A percentile compares a stretch with the other conserved stretches of the same genome.
Conservation (phyloP, 1,140 invertebrate genomes). For the Cydia strobilella region DNA sequence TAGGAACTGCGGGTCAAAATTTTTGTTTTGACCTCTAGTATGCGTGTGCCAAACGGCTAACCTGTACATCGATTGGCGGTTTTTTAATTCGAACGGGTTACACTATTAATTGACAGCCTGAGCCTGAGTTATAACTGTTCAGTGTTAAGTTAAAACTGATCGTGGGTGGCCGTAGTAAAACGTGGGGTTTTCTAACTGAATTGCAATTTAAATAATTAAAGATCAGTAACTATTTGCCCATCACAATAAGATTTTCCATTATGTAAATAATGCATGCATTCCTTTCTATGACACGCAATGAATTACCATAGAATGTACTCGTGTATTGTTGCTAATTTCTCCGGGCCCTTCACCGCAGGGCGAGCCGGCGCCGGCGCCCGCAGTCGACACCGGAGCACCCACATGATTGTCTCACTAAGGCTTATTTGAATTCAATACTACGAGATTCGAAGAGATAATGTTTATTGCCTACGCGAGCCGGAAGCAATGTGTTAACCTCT, state of each 20-base stretch:
- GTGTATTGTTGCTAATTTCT: conserved; percentile 28
- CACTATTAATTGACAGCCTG: no score
- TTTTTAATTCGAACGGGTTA: no score
- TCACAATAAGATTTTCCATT: conserved; percentile 2
- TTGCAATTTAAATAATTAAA: background rate
- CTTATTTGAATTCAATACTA: conserved; percentile 52
- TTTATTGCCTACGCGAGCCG: conserved; percentile 9
- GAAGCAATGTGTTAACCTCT: conserved; percentile 25
- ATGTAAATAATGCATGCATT: conserved; percentile 17
- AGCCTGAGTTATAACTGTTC: no score
- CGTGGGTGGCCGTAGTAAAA: background rate
- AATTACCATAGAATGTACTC: conserved; percentile 31
- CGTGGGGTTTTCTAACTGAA: background rate
- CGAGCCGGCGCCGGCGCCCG: conserved; percentile 38
- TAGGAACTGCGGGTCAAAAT: no score
- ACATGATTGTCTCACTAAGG: conserved; percentile 39
- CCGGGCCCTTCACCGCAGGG: conserved; percentile 26
- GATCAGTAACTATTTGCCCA: background rate
- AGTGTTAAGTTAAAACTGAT: no score
- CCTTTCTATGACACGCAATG: conserved; percentile 29
- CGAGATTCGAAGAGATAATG: conserved; percentile 42
- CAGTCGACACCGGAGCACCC: conserved; percentile 35
- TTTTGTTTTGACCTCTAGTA: no score
- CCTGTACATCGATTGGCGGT: no score
- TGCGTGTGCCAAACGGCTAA: no score